Evolutionary conservation across 1,140 invertebrate genomes (phyloP), one percentile per base, ranked within the genome.

Genomic region (Oreohelix idahoensis): DNA sequence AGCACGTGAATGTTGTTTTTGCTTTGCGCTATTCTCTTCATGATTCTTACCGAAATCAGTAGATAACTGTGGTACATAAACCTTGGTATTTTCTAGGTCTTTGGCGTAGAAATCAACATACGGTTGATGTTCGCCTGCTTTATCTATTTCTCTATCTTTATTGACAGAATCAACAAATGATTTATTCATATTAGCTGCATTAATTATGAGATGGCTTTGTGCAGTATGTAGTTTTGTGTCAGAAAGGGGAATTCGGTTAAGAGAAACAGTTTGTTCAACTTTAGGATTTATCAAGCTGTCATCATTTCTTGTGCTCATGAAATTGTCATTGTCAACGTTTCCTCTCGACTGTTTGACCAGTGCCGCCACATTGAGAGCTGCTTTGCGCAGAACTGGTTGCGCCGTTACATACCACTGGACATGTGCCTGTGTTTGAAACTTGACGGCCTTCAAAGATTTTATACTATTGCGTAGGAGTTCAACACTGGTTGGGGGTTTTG

Each of bases 401-500:
- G n/a, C 79, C 4, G 79, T 81, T 1, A 81, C 79, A 26, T 45
- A 70, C 79, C 79, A 81, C 66, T 42, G 15, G 10, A 70, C 79
- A 49, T 66, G 79, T 2, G 79, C 79, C 2, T 35, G 36, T n/a
- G 79, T 81, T 36, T 71, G 69, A 36, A 71, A 71, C 32, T 71
- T 70, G n/a, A 81, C 63, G 11, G 79, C 20, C 35, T 81, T 81
- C 66, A 81, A 45, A 11, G 35, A 20, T 45, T 81, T 70, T 5
- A 81, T 81, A 51, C n/a, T 71, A 17, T 81, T 29, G 32, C 38
- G 69, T 29, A 49, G 35, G 5, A 81, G 26, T 71, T 81, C 69
- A 15, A 2, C 39, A 42, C 29, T 66, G n/a, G n/a, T 66, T 15
- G 63, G 63, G 11, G 63, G 53, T 23, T 66, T 66, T 23, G 8